A percentile compares a stretch with the other conserved stretches of the same genome.
These are phyloP conservation scores for Mnemiopsis leidyi DNA, from an alignment of 37 sponge, comb jelly and placozoan genomes.

Conservation along the genomic window DNA sequence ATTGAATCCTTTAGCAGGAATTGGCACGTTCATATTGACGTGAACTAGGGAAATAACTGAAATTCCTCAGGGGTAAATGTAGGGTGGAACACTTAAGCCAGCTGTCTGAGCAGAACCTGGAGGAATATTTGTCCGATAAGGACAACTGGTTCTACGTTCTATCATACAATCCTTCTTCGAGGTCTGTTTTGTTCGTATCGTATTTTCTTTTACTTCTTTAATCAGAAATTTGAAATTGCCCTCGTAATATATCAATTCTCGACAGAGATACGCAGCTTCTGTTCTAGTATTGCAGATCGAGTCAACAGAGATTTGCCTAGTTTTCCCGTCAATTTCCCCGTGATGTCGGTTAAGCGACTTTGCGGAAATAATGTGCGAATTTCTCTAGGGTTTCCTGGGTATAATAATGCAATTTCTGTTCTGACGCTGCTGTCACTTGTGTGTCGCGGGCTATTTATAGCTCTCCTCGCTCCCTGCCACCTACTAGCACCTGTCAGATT, in stretches of 20 bases:
- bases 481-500: not conserved
- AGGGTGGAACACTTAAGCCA: conserved; percentile 9
- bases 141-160: conserved; percentile 32
- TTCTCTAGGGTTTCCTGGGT: not conserved
- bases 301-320: too few relatives aligned
- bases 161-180: conserved; percentile 35
- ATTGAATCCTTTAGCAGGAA: not conserved
- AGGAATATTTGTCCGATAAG: not conserved
- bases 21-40: not conserved
- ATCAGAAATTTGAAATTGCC: too few relatives aligned
- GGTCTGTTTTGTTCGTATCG: not conserved
- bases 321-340: not conserved
- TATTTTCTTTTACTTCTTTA: too few relatives aligned
- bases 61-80: conserved; percentile 36
- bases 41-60: not conserved
- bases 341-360: not conserved
- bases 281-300: too few relatives aligned
- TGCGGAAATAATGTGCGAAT: not conserved
- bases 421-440: not conserved
- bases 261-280: too few relatives aligned
- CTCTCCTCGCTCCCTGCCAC: not conserved
- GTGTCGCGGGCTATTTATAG: not conserved
- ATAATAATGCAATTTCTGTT: not conserved
- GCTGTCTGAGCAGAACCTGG: not conserved
- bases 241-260: too few relatives aligned